Conservation (phyloP, 2,888 invertebrate species). For the Platycnemis pennipes region DNA sequence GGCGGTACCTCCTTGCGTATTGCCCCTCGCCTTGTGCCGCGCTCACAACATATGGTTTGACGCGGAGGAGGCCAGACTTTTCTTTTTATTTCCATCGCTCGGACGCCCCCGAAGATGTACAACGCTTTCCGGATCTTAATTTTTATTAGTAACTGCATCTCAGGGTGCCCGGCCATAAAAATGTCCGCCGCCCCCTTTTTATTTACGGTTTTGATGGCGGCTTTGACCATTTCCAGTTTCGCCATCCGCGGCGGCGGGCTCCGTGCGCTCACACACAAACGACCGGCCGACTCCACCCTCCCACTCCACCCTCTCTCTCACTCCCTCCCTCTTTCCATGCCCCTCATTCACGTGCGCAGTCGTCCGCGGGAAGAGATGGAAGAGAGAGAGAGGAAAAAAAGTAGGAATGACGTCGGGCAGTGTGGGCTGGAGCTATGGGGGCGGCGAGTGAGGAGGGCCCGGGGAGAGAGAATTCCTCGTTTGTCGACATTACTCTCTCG, state of each 20-base stretch:
- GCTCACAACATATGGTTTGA: not conserved
- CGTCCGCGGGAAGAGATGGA: not conserved
- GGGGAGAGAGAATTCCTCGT: not conserved
- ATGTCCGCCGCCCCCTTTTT: not conserved
- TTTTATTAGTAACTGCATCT: slow-evolving; percentile 39
- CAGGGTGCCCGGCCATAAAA: slow-evolving; percentile 9
- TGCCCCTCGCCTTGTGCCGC: not conserved
- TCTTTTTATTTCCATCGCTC: slow-evolving; percentile 9
- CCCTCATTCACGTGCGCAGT: slow-evolving; percentile 9
- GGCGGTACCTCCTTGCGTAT: not conserved
- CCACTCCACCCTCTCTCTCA: not conserved
- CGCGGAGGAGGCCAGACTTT: not conserved
- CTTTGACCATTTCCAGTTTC: slow-evolving; percentile 34
- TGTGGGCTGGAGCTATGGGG: too few relatives aligned
- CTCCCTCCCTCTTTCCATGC: not conserved
- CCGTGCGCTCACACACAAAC: not conserved
- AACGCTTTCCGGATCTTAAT: slow-evolving; percentile 32
- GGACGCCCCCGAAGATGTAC: not conserved
- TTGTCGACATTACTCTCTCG: not conserved
- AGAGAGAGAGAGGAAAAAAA: not conserved
- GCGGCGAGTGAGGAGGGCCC: not conserved
- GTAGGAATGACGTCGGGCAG: too few relatives aligned
- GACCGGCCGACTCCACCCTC: not conserved
- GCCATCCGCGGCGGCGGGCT: not conserved
- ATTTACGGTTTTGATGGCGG: slow-evolving; percentile 22